These are phyloP conservation scores for Thalassoma bifasciatum DNA, from an alignment of 2,113 vertebrate genomes.

Conservation along the genomic window DNA sequence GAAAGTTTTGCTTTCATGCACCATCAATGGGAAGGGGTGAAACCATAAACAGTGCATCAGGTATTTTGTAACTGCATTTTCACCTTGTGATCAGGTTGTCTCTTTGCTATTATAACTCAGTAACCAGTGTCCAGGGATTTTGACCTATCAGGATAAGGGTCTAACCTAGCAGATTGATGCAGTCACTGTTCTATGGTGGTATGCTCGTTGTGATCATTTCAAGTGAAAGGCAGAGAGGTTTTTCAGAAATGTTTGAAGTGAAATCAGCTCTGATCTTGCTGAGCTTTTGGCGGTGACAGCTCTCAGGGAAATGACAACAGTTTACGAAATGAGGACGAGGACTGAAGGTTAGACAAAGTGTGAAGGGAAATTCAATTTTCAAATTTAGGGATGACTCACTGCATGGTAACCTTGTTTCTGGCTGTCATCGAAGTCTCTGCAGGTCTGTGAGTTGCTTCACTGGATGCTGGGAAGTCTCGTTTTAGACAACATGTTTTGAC, in stretches of 20 bases:
- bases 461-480: neutral
- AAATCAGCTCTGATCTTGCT: neutral
- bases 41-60: too few species aligned
- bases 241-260: too few species aligned
- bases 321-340: neutral
- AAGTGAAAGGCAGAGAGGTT: too few species aligned
- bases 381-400: neutral
- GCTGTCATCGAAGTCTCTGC: neutral
- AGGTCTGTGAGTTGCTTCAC: neutral
- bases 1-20: too few species aligned
- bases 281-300: neutral
- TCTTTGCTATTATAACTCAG: too few species aligned
- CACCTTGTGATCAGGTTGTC: too few species aligned
- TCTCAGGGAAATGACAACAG: neutral
- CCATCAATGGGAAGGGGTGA: too few species aligned
- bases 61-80: too few species aligned
- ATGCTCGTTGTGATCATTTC: too few species aligned
- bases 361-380: neutral
- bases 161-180: too few species aligned
- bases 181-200: neutral
- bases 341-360: neutral
- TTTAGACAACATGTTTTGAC: neutral
- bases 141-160: too few species aligned
- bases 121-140: too few species aligned
- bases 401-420: neutral